Evolutionary conservation across 1,140 invertebrate genomes (phyloP).

Genomic region (Aphelinus certus): DNA sequence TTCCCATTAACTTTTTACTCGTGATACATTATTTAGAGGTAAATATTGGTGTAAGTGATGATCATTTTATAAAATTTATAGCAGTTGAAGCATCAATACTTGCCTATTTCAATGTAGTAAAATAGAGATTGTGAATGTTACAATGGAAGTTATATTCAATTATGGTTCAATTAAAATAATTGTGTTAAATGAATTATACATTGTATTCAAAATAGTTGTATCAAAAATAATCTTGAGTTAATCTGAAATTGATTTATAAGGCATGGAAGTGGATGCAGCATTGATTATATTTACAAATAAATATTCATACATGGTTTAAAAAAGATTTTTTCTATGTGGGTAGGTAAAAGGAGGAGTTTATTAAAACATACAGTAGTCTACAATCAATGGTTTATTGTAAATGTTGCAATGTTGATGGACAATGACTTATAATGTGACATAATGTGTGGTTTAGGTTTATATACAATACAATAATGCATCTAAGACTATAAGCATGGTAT

Average conservation of each 20-base stretch:
- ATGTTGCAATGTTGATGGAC: slow-evolving; percentile 20
- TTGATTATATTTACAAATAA: no score
- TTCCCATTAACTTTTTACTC: slow-evolving; percentile 26
- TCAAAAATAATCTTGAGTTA: no score
- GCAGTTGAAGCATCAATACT: slow-evolving; percentile 15
- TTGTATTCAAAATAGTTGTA: no score
- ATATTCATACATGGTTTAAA: no score
- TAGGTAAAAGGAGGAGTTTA: slow-evolving; percentile 4
- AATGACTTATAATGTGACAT: slow-evolving; percentile 9
- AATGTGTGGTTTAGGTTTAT: not conserved
- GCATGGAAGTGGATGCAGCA: no score
- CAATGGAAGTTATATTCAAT: not conserved
- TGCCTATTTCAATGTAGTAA: slow-evolving; percentile 30
- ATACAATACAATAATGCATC: slow-evolving; percentile 7
- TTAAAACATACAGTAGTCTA: slow-evolving; percentile 15
- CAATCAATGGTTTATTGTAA: slow-evolving; percentile 15
- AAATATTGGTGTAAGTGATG: not conserved
- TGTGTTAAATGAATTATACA: no score
- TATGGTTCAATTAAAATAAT: no score
- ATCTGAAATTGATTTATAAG: no score
- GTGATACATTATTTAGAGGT: slow-evolving; percentile 19
- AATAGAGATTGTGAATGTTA: slow-evolving; percentile 11
- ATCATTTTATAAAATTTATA: slow-evolving; percentile 17
- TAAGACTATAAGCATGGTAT: slow-evolving; percentile 22
- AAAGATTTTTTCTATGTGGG: not conserved